phyloP scores from a whole-genome alignment of 2,113 vertebrate genomes.

The Cranoglanis bouderius region DNA sequence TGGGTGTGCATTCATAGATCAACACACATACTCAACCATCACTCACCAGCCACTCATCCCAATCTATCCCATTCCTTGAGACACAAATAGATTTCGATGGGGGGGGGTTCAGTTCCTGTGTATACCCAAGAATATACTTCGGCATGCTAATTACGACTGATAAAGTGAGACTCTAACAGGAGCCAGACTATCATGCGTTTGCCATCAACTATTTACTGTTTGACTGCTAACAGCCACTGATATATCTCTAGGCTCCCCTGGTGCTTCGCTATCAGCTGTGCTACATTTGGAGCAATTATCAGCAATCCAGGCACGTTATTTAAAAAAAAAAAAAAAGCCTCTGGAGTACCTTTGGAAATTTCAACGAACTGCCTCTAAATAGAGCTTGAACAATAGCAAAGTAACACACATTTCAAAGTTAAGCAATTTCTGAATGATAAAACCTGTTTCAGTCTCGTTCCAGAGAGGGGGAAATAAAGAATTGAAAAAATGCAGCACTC shows the following conservation, averaged over 20 bases:
- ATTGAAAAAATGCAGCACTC: not conserved
- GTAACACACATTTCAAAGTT: not conserved
- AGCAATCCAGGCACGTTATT: constrained; percentile 14
- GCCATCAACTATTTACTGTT: constrained; percentile 26
- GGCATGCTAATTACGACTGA: constrained; percentile 44
- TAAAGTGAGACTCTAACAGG: constrained; percentile 38
- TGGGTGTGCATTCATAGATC: constrained; percentile 13
- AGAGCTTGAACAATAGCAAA: not conserved
- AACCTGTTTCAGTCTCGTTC: constrained; percentile 3
- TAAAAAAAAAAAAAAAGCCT: constrained; percentile 21
- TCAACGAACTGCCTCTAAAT: not conserved
- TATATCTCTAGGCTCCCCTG: constrained; percentile 26
- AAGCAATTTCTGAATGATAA: not conserved
- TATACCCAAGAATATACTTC: constrained; percentile 32
- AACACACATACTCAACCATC: not conserved
- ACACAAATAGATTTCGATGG: constrained; percentile 26
- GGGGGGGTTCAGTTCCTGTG: not conserved
- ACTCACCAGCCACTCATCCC: constrained; percentile 17
- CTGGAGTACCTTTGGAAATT: not conserved
- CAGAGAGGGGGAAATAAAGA: constrained; percentile 3
- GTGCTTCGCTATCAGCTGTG: constrained; percentile 29
- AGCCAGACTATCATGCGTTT: constrained; percentile 43
- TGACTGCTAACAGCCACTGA: constrained; percentile 34
- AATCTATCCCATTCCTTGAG: constrained; percentile 26
- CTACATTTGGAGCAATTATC: constrained; percentile 44